phyloP scores from a whole-genome alignment of 1,140 invertebrate genomes.

The Brachystomella parvula region DNA sequence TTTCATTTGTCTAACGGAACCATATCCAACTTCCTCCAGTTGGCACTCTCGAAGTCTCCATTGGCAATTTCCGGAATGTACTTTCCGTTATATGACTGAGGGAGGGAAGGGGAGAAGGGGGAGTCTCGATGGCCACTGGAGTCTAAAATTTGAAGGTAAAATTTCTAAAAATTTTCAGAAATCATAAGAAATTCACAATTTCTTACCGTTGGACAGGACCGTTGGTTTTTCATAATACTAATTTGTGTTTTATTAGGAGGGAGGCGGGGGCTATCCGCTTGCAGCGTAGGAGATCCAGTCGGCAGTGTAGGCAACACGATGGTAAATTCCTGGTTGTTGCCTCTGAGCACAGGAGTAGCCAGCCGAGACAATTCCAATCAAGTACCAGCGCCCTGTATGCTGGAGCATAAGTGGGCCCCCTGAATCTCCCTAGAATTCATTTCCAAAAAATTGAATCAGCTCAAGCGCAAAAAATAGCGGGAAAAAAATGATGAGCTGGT shows the following conservation, averaged over 20 bases:
- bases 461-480: not conserved
- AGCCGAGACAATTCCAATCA: conserved; percentile 84
- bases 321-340: conserved; percentile 88
- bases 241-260: not conserved
- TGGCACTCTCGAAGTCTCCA: not conserved
- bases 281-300: conserved; percentile 68
- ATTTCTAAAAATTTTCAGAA: too few species aligned
- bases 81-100: not conserved
- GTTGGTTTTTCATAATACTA: not conserved
- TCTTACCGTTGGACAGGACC: not conserved
- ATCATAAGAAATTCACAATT: too few species aligned
- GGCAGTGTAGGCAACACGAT: conserved; percentile 82
- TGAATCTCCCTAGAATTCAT: conserved; percentile 60
- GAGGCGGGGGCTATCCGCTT: conserved; percentile 23
- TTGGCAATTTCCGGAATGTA: not conserved
- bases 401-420: conserved; percentile 80
- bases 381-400: conserved; percentile 72
- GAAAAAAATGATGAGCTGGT: conserved; percentile 35
- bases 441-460: not conserved
- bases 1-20: not conserved
- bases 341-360: conserved; percentile 86
- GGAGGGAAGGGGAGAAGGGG: not conserved
- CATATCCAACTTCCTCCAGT: not conserved
- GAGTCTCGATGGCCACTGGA: too few species aligned
- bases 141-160: too few species aligned